Evolutionary conservation across 1,140 invertebrate species (phyloP).

Genomic region (Antheraea pernyi): DNA sequence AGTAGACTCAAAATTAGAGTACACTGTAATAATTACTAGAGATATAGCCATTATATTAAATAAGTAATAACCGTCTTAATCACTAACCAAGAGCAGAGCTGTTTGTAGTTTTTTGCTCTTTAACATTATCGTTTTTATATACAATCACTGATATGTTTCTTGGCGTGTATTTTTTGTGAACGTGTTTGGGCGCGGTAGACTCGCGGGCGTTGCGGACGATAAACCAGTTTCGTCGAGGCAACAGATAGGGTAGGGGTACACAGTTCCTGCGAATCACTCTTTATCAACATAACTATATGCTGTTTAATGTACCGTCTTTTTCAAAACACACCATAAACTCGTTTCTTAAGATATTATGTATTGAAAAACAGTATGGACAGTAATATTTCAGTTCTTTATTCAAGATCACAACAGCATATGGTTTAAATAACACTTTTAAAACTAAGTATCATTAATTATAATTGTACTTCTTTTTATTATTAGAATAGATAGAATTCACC

Average conservation of each 20-base stretch:
- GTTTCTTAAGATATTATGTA: conserved; percentile 7
- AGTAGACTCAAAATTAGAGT: neutral
- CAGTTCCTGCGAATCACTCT: conserved; percentile 12
- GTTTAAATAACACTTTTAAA: too few relatives aligned
- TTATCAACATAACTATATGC: neutral
- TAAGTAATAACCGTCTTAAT: neutral
- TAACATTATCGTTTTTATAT: conserved; percentile 19
- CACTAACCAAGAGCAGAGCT: neutral
- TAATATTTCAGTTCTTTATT: too few relatives aligned
- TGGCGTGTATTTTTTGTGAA: conserved; percentile 45
- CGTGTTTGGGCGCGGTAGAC: conserved; percentile 54
- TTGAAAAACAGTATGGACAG: too few relatives aligned
- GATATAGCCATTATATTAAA: neutral
- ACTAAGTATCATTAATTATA: too few relatives aligned
- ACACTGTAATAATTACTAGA: neutral
- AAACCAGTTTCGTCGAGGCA: conserved; percentile 52
- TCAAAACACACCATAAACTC: too few relatives aligned
- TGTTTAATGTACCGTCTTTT: conserved; percentile 1
- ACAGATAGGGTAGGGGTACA: conserved; percentile 16
- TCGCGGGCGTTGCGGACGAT: conserved; percentile 57
- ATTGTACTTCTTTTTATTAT: too few relatives aligned
- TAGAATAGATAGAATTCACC: too few relatives aligned
- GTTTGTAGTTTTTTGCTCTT: conserved; percentile 1
- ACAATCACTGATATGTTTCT: conserved; percentile 44
- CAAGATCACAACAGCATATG: too few relatives aligned